These are phyloP conservation scores for Ailuropoda melanoleuca DNA, from an alignment of 2,113 vertebrate genomes.

Conservation along the genomic window DNA sequence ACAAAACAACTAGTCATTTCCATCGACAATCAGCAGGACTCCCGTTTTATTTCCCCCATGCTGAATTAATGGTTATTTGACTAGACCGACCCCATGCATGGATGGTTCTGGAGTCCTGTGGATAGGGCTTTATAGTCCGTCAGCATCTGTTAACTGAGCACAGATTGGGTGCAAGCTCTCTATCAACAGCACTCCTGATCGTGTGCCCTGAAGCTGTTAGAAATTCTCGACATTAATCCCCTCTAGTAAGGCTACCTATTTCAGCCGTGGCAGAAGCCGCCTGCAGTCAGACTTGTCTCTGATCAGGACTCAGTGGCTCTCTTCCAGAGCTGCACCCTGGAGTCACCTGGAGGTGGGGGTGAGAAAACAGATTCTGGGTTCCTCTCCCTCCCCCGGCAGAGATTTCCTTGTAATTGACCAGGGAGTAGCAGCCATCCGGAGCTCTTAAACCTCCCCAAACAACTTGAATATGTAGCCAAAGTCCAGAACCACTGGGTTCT, in stretches of 20 bases:
- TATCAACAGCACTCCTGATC: neutral
- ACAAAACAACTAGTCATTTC: conserved; percentile 49
- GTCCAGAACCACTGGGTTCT: neutral
- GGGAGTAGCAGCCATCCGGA: neutral
- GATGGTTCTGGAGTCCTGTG: conserved; percentile 59
- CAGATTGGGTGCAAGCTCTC: neutral
- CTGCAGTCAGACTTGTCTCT: neutral
- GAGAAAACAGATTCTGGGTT: neutral
- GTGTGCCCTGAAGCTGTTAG: neutral
- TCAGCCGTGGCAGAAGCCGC: neutral
- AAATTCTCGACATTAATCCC: neutral
- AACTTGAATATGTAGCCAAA: neutral
- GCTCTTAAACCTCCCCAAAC: neutral
- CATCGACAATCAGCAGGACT: conserved; percentile 20
- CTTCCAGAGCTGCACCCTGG: neutral
- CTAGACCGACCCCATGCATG: neutral
- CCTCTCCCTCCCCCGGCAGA: neutral
- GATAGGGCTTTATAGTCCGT: neutral
- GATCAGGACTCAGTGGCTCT: neutral
- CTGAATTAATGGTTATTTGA: conserved; percentile 4
- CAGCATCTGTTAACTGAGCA: conserved; percentile 4
- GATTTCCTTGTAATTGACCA: neutral
- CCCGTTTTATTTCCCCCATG: neutral
- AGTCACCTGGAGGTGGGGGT: neutral
- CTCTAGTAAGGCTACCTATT: neutral